Conservation (phyloP, 2,888 invertebrate genomes). For the Pasiphila rectangulata region DNA sequence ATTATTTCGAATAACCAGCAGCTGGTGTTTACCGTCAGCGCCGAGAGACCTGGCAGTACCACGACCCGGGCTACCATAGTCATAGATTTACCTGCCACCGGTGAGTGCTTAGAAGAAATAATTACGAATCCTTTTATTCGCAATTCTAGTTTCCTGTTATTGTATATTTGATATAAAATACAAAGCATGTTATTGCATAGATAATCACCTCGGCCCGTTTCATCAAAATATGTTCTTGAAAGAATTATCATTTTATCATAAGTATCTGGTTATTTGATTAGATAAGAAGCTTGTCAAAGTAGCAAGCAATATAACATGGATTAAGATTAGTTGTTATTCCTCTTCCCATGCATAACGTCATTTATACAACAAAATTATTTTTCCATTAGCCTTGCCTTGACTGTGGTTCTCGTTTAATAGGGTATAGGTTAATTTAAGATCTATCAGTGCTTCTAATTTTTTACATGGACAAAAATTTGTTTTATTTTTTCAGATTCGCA, state of each 20-base stretch:
- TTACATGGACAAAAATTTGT: not conserved
- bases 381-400: slow-evolving; percentile 1
- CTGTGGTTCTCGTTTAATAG: slow-evolving; percentile 49
- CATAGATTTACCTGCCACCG: slow-evolving; percentile 26
- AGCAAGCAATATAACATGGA: slow-evolving; percentile 2
- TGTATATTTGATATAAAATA: too few species aligned
- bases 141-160: too few species aligned
- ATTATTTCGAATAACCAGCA: slow-evolving; percentile 34
- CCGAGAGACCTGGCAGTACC: slow-evolving; percentile 27
- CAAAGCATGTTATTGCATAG: too few species aligned
- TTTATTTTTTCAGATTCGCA: slow-evolving; percentile 33
- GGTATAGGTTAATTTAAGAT: not conserved
- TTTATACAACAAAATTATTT: not conserved
- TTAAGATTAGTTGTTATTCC: not conserved
- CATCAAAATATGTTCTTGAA: too few species aligned
- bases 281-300: slow-evolving; percentile 6
- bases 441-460: too few species aligned
- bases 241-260: too few species aligned
- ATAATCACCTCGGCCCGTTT: too few species aligned
- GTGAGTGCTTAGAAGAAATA: not conserved
- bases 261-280: not conserved
- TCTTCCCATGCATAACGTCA: not conserved
- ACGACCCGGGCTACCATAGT: slow-evolving; percentile 34
- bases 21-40: slow-evolving; percentile 31
- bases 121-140: too few species aligned